A percentile compares a stretch with the other conserved stretches of the same genome.
These are phyloP conservation scores for Pecten maximus DNA, from an alignment of 2,888 invertebrate species.

Conservation along the genomic window DNA sequence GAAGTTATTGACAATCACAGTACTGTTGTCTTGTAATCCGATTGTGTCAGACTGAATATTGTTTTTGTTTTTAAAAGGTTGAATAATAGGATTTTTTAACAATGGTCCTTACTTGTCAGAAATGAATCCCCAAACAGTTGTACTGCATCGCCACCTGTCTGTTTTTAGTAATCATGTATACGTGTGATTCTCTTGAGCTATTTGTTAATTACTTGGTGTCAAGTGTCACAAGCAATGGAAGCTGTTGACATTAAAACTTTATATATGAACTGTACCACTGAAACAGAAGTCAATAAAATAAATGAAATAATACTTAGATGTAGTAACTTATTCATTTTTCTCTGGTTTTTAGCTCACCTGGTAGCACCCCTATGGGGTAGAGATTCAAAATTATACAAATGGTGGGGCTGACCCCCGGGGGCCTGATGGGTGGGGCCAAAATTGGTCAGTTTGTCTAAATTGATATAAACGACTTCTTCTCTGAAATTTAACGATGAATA, in stretches of 20 bases:
- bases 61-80: not conserved
- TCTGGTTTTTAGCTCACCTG: too few relatives aligned
- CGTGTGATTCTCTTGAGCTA: not conserved
- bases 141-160: not conserved
- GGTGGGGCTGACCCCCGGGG: too few relatives aligned
- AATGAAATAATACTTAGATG: not conserved
- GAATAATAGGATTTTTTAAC: not conserved
- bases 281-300: slow-evolving; percentile 19
- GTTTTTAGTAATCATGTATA: not conserved
- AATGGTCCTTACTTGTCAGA: not conserved
- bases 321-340: not conserved
- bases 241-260: not conserved
- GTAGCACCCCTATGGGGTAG: too few relatives aligned
- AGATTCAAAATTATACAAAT: too few relatives aligned
- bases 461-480: too few relatives aligned
- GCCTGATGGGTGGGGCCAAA: too few relatives aligned
- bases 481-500: too few relatives aligned
- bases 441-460: too few relatives aligned
- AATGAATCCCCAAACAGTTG: not conserved
- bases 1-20: not conserved
- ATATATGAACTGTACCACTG: not conserved
- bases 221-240: not conserved
- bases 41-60: not conserved
- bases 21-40: not conserved
- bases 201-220: slow-evolving; percentile 16